Conservation (phyloP, 2,888 invertebrate genomes). For the Brenthis daphne region DNA sequence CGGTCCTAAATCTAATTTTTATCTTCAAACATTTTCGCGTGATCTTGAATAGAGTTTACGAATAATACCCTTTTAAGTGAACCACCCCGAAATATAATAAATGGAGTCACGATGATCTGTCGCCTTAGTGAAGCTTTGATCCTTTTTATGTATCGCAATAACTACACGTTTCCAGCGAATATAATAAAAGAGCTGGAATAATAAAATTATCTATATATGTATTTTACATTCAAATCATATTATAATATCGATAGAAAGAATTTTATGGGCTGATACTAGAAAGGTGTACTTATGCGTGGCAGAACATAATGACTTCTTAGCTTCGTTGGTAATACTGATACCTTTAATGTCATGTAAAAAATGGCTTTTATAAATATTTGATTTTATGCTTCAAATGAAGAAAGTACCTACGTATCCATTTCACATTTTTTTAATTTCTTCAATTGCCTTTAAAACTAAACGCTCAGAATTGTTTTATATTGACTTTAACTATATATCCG, state of each 20-base stretch:
- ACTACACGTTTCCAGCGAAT: conserved; percentile 9
- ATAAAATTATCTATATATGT: neutral
- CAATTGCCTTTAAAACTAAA: too few relatives aligned
- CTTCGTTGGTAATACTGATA: too few relatives aligned
- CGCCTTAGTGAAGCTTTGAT: conserved; percentile 15
- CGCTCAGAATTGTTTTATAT: too few relatives aligned
- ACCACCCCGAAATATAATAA: conserved; percentile 6
- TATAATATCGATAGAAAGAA: neutral
- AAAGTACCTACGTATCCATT: too few relatives aligned
- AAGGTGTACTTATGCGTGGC: too few relatives aligned
- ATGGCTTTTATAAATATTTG: too few relatives aligned
- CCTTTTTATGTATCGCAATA: conserved; percentile 11
- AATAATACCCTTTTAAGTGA: conserved; percentile 22
- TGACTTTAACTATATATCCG: too few relatives aligned
- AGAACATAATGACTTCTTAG: too few relatives aligned
- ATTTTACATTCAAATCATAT: neutral
- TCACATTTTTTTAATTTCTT: too few relatives aligned
- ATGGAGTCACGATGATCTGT: conserved; percentile 9
- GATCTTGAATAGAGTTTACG: conserved; percentile 32
- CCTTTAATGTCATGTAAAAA: too few relatives aligned
- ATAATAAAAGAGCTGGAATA: conserved; percentile 11
- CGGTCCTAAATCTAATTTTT: conserved; percentile 45
- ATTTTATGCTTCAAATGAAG: too few relatives aligned
- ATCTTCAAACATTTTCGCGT: conserved; percentile 40
- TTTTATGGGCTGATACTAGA: too few relatives aligned